Percentiles rank a stretch among this genome's conserved stretches.
Conservation (phyloP, 2,888 invertebrate species). For the Clitarchus hookeri region DNA sequence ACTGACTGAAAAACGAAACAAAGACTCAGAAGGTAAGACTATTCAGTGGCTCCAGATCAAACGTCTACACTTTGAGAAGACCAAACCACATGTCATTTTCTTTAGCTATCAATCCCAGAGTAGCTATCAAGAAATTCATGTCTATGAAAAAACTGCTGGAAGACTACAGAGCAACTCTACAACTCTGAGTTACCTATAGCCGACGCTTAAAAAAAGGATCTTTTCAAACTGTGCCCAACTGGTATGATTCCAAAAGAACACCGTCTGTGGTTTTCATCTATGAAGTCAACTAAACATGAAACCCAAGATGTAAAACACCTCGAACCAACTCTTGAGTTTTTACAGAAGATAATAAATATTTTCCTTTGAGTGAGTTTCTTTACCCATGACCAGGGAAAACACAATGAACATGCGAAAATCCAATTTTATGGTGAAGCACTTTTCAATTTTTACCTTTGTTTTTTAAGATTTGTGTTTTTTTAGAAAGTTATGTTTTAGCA, state of each 20-base stretch:
- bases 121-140: neutral
- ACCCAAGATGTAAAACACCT: too few relatives aligned
- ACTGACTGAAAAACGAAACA: neutral
- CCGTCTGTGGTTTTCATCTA: neutral
- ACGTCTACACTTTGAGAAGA: neutral
- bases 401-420: too few relatives aligned
- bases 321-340: too few relatives aligned
- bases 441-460: too few relatives aligned
- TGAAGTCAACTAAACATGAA: too few relatives aligned
- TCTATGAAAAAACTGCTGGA: neutral
- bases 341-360: too few relatives aligned
- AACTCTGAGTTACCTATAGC: neutral
- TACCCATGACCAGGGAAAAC: too few relatives aligned
- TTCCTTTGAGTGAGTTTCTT: too few relatives aligned
- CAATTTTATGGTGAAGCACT: too few relatives aligned
- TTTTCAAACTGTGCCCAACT: neutral
- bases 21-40: neutral
- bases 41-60: conserved; percentile 16
- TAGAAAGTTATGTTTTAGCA: too few relatives aligned
- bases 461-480: too few relatives aligned
- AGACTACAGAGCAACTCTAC: neutral
- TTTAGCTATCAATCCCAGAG: neutral
- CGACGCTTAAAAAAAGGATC: neutral
- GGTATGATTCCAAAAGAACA: neutral
- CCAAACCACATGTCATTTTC: neutral